Base-by-base conservation (phyloP, 2,888 invertebrate genomes). In the Rhagophthalmus giganteus region DNA sequence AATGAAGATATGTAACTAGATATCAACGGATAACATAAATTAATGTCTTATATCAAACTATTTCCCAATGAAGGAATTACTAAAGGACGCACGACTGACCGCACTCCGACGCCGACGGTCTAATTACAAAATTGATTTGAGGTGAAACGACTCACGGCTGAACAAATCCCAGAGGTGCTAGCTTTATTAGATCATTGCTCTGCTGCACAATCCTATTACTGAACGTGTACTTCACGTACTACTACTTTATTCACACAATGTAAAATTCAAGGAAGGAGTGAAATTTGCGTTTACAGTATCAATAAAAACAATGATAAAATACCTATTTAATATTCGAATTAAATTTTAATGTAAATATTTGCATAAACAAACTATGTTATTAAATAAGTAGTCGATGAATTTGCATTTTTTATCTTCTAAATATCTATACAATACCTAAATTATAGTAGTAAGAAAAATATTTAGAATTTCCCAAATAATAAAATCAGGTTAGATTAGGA, bases 61-160 rank as follows among this genome's bases (percentile, higher is more conserved):
- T 66, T 66, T 67, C 64, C 61, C 63, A 67, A 68, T 67, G 66
- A 64, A 65, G 67, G 65, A 64, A 64, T 62, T 57, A 60, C 59
- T 62, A 53, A 55, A 64, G 64, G 65, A 65, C 64, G 63, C 63
- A 64, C 66, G 64, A 65, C 61, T 64, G 66, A 62, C 67, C 67
- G 64, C 62, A 66, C 65, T 58, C 56, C 42, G 51, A 54, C 47
- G 63, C 56, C 42, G 51, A 54, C 47, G 63, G 61, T 64, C 68
- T 69, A 70, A 70, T 70, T 70, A 69, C 67, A 66, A 69, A 69
- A 70, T 70, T 70, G 69, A 70, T 70, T 69, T 63, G 70, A 68
- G 68, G 69, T 69, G 67, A 69, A 69, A 66, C 69, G 67, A 68
- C 66, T 66, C 66, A 66, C 66, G 67, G 63, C 63, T 61, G 66